Evolutionary conservation across 2,797 vertebrate genomes (phyloP), one percentile per base, ranked within the genome.

Genomic region (Nyctibius grandis): DNA sequence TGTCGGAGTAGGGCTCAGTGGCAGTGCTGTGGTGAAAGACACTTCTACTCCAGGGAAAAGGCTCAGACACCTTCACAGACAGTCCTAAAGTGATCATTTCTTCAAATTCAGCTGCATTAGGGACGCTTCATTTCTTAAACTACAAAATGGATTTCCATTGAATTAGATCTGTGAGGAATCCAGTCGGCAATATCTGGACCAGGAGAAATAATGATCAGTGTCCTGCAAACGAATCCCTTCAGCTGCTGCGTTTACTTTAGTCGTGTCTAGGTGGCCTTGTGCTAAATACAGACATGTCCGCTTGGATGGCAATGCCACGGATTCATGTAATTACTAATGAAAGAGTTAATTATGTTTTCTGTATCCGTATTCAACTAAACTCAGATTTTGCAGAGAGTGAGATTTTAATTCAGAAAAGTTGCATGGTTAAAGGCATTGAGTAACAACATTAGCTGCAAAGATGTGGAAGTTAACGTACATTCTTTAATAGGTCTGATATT

Each of bases 1-100:
- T 40, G 36, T 64, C 28, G 40, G 22, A 18, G 36, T 1, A 50
- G 57, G 74, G 38, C 31, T 70, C 48, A 17, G 26, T 44, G 42
- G 9, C 26, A 28, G 42, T 4, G 2, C 47, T n/a, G 64, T 33
- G 15, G 44, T 33, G 40, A 19, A 26, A 13, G 69, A 8, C 15
- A 17, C 33, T 90, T n/a, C 64, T 50, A 9, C 47, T 25, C 47
- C 10, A 0, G 9, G 40, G 64, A 26, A 19, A 42, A 63, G 69
- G 42, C 70, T 77, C 44, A 19, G 3, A 18, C 0, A 5, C 47
- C 56, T 44, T 60, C 26, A 38, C 1, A 0, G 28, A 6, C 47
- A 22, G 40, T 28, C 50, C 45, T 36, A 12, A 47, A 36, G 21
- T 6, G 19, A 25, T 34, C 4, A 1, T 25, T 45, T 67, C 72